Evolutionary conservation across 2,888 invertebrate species (phyloP), one percentile per base, ranked within the genome.

Genomic region (Lacanobia wlatinum): DNA sequence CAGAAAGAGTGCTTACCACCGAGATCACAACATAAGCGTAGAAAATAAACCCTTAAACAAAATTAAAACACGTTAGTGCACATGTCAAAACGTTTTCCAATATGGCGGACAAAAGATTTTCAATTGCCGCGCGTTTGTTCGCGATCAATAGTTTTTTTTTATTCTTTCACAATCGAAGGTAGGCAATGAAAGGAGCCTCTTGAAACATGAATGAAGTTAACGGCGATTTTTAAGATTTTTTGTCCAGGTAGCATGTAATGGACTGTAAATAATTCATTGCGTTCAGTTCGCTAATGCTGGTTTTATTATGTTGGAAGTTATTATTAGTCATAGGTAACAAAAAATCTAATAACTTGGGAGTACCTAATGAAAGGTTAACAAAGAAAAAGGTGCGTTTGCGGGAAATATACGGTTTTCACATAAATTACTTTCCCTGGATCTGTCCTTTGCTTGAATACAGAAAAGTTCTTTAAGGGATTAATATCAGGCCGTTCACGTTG

Each of bases 101-200:
- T 89, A 95, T 94, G 94, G 93, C 94, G 91, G 91, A 94, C 95
- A 95, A 95, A 93, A 93, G 89, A 88, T 91, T 91, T 92, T 96
- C 92, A 93, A 96, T 95, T 95, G 94, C 92, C 89, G 86, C 90
- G 87, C 92, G 89, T 92, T 94, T 95, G 94, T 95, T 91, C 90
- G 80, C 92, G 91, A 93, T 95, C 95, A 95, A 96, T 96, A 94
- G 95, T 95, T 95, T 94, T 90, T 92, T 93, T 91, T 90, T 92
- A 93, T 94, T 93, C 90, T 91, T 87, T 90, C 90, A 93, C 94
- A 93, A 94, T 94, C 92, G 92, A 92, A 94, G 93, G 93, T 91
- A 90, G 91, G 91, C 79, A 69, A 93, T 95, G 94, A 96, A 96
- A 94, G 93, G 93, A 94, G 93, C 95, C 95, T 94, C 95, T 95